phyloP scores from a whole-genome alignment of 2,888 invertebrate genomes.

The Tinea trinotella region DNA sequence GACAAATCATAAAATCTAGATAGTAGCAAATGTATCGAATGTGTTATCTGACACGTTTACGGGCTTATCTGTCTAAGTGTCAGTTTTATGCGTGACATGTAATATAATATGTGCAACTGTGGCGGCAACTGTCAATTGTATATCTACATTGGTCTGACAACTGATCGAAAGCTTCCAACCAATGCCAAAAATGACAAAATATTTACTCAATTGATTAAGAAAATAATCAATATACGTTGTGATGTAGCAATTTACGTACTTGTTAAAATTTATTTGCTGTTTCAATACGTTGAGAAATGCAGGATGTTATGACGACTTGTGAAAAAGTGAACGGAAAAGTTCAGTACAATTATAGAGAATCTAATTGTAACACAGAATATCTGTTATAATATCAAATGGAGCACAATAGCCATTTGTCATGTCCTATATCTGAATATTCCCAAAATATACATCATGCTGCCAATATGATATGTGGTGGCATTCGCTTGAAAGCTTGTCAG shows the following conservation, averaged over 20 bases:
- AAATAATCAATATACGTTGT: not conserved
- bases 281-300: no score
- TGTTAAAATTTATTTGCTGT: no score
- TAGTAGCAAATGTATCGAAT: not conserved
- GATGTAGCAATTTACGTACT: no score
- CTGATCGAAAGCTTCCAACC: not conserved
- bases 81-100: slow-evolving; percentile 10
- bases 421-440: no score
- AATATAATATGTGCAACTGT: not conserved
- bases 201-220: not conserved
- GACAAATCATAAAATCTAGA: not conserved
- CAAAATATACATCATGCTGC: no score
- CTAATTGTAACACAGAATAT: no score
- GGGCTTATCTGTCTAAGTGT: not conserved
- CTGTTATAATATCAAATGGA: no score
- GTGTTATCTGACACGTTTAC: not conserved
- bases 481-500: not conserved
- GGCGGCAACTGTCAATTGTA: not conserved
- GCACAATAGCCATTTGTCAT: no score
- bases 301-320: no score
- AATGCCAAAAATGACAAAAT: not conserved
- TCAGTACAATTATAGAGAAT: no score
- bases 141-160: not conserved
- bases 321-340: no score
- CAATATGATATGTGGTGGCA: not conserved